Percentiles rank a stretch among this genome's conserved stretches.
These are phyloP conservation scores for Sula dactylatra DNA, from an alignment of 2,113 vertebrate genomes.

Conservation along the genomic window DNA sequence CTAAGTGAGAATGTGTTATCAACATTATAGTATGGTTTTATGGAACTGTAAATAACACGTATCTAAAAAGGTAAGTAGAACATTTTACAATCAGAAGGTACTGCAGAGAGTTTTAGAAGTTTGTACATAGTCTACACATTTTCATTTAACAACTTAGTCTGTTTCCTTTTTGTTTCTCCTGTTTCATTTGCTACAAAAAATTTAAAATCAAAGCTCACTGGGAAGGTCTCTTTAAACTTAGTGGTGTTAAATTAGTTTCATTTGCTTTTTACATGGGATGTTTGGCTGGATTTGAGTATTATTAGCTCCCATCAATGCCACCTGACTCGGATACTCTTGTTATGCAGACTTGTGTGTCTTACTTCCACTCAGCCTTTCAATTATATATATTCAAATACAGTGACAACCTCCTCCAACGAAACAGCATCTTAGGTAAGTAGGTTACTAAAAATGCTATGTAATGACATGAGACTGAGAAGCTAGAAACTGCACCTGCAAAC, in stretches of 20 bases:
- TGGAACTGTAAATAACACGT: background rate
- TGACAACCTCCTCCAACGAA: background rate
- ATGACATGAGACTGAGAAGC: background rate
- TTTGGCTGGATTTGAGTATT: background rate
- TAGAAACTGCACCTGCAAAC: background rate
- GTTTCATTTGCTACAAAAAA: background rate
- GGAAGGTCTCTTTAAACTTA: background rate
- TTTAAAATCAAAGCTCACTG: background rate
- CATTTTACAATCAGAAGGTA: background rate
- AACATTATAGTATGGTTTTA: background rate
- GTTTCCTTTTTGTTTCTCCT: background rate
- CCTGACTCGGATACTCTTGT: background rate
- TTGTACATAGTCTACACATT: background rate
- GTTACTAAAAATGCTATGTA: slow-evolving; percentile 9
- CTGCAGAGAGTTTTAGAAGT: background rate
- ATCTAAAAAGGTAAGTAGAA: background rate
- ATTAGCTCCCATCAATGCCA: background rate
- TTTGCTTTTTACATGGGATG: background rate
- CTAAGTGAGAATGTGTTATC: background rate
- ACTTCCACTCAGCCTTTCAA: background rate
- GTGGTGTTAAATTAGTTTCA: background rate
- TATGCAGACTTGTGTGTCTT: background rate
- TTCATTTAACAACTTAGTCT: background rate
- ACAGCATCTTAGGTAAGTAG: background rate
- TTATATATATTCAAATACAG: background rate